Evolutionary conservation across 2,113 vertebrate genomes (phyloP).

Genomic region (Leucoraja erinaceus): DNA sequence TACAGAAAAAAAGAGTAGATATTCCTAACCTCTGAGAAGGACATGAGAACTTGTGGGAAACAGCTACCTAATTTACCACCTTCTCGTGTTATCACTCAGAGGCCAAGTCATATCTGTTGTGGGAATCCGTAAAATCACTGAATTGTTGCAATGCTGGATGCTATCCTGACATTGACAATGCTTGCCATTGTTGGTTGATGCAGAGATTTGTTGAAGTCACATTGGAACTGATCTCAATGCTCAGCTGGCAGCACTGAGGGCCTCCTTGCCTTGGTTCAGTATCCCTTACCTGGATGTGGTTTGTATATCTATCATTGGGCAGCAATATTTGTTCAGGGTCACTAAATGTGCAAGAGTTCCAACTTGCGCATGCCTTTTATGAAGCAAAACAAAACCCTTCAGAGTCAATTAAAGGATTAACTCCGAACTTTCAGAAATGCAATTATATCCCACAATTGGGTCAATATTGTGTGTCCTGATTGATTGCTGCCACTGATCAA

Average conservation of each 20-base stretch:
- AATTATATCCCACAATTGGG: background rate
- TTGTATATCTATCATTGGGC: background rate
- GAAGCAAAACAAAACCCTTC: slow-evolving; percentile 6
- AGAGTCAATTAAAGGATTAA: slow-evolving; percentile 7
- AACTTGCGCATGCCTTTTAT: background rate
- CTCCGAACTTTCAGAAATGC: background rate
- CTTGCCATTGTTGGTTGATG: background rate
- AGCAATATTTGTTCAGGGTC: background rate
- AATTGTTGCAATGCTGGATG: background rate
- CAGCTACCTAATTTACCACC: background rate
- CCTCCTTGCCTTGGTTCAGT: background rate
- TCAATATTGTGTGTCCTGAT: background rate
- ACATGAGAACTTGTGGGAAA: background rate
- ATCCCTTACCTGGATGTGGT: background rate
- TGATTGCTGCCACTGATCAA: background rate
- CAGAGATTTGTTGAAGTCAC: background rate
- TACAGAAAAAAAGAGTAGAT: background rate
- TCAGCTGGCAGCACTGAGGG: background rate
- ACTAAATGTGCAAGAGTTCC: background rate
- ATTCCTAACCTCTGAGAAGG: background rate
- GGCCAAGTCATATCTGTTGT: background rate
- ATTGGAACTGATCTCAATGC: background rate
- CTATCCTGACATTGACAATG: background rate
- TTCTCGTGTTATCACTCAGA: background rate
- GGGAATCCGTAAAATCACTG: background rate